Conservation (phyloP, 2,888 invertebrate genomes). For the Euplexia lucipara region DNA sequence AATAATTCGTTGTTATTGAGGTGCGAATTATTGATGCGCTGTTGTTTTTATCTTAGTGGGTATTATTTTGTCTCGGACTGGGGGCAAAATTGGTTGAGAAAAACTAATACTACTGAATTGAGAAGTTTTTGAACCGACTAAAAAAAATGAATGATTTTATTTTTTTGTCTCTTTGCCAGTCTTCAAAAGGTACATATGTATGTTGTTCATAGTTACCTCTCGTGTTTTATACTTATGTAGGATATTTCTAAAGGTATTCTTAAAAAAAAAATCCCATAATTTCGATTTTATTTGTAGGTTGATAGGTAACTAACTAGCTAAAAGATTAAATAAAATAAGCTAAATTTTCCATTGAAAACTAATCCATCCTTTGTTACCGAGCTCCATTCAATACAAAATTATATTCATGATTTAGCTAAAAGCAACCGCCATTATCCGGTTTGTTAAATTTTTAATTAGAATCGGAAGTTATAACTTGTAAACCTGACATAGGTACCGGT, state of each 20-base stretch:
- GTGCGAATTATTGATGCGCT: conserved; percentile 49
- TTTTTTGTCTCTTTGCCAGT: no score
- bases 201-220: no score
- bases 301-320: not conserved
- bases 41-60: conserved; percentile 18
- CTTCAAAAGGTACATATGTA: no score
- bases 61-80: not conserved
- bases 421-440: conserved; percentile 79
- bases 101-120: no score
- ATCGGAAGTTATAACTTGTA: conserved; percentile 85
- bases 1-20: conserved; percentile 60
- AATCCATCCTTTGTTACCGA: conserved; percentile 42
- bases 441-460: conserved; percentile 88
- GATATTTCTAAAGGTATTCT: not conserved
- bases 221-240: no score
- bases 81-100: not conserved
- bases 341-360: conserved; percentile 43
- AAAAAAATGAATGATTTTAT: no score
- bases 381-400: conserved; percentile 65
- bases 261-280: no score
- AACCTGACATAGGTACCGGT: conserved; percentile 85
- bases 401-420: conserved; percentile 72
- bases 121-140: no score
- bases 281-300: not conserved
- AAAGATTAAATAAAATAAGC: conserved; percentile 16